Evolutionary conservation across 2,113 vertebrate species (phyloP).

Genomic region (Anhinga rufa): DNA sequence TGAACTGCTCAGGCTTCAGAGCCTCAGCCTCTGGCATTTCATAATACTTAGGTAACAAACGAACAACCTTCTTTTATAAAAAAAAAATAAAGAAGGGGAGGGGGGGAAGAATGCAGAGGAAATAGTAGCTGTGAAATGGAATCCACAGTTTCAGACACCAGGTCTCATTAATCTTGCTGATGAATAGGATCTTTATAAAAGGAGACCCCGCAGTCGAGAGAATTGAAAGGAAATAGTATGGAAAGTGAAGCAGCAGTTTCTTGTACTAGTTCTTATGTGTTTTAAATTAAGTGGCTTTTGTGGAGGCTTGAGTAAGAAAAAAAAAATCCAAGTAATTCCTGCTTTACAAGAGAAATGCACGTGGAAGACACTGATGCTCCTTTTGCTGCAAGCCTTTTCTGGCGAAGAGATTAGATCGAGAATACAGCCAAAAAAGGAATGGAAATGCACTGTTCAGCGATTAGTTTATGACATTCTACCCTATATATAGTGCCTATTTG

Average conservation of each 20-base stretch:
- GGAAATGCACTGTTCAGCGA: slow-evolving; percentile 49
- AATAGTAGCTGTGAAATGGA: slow-evolving; percentile 7
- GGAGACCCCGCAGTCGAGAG: background rate
- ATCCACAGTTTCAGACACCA: slow-evolving; percentile 14
- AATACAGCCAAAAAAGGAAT: slow-evolving; percentile 64
- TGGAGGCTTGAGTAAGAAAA: slow-evolving; percentile 35
- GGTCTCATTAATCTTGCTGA: slow-evolving; percentile 59
- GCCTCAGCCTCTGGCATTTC: slow-evolving; percentile 58
- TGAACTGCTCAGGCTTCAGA: slow-evolving; percentile 54
- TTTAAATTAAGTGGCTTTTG: slow-evolving; percentile 60
- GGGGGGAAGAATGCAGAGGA: background rate
- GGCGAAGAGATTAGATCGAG: slow-evolving; percentile 44
- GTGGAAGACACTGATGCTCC: slow-evolving; percentile 47
- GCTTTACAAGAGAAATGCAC: slow-evolving; percentile 26
- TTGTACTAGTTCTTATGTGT: slow-evolving; percentile 34
- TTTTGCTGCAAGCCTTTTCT: slow-evolving; percentile 57
- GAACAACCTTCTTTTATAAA: slow-evolving; percentile 43
- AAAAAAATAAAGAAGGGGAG: background rate
- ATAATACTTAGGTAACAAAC: slow-evolving; percentile 58
- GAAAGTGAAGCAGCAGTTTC: slow-evolving; percentile 49
- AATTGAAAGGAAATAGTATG: slow-evolving; percentile 48
- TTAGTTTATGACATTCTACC: slow-evolving; percentile 66
- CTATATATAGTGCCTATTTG: slow-evolving; percentile 66
- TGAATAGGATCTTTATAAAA: slow-evolving; percentile 55
- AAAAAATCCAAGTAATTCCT: slow-evolving; percentile 29